A percentile compares a stretch with the other conserved stretches of the same genome.
Evolutionary conservation across 2,113 vertebrate genomes (phyloP).

Genomic region (Equus quagga): DNA sequence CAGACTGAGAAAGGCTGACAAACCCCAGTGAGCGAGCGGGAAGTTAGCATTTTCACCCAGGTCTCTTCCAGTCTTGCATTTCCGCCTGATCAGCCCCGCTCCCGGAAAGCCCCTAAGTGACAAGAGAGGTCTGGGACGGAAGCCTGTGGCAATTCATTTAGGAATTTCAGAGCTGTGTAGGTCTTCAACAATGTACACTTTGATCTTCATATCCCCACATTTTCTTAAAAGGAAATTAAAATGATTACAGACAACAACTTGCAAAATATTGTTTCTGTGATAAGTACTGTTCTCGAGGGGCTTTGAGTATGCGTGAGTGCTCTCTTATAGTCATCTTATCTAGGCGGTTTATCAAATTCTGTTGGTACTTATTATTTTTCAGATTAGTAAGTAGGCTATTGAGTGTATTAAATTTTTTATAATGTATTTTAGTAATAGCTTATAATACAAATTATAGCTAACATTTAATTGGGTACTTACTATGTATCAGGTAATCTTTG

Average conservation of each 20-base stretch:
- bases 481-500: background rate
- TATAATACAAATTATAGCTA: background rate
- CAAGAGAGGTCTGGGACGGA: background rate
- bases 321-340: background rate
- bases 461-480: background rate
- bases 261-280: background rate
- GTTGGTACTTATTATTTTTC: slow-evolving; percentile 25
- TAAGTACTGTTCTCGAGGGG: background rate
- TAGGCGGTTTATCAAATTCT: background rate
- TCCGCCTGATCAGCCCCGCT: background rate
- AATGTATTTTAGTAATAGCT: background rate
- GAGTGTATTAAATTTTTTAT: background rate
- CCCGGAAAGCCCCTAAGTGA: background rate
- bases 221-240: slow-evolving; percentile 19
- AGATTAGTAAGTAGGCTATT: slow-evolving; percentile 8
- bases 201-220: background rate
- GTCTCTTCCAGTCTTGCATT: background rate
- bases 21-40: background rate
- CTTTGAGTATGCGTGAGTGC: background rate
- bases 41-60: background rate
- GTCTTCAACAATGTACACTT: background rate
- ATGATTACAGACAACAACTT: background rate
- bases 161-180: background rate
- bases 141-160: background rate
- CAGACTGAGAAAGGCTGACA: background rate